A percentile compares a stretch with the other conserved stretches of the same genome.
phyloP scores from a whole-genome alignment of 2,113 vertebrate species.

The Pedionomus torquatus region DNA sequence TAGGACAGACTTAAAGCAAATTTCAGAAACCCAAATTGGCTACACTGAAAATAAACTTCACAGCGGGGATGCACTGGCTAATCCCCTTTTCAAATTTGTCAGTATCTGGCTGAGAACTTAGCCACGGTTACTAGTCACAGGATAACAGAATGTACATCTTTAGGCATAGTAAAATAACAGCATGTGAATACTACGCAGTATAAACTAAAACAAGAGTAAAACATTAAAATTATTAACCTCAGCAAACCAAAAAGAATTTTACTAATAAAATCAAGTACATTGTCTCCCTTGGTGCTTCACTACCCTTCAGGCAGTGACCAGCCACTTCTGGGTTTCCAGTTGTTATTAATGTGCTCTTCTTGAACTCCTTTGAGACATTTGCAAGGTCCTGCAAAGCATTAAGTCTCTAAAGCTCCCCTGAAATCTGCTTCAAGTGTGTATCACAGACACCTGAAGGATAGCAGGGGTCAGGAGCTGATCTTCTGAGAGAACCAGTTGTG shows the following conservation, averaged over 20 bases:
- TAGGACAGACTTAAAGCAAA: neutral
- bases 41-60: neutral
- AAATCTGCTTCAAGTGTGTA: neutral
- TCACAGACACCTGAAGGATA: neutral
- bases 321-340: accelerated
- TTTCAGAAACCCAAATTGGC: neutral
- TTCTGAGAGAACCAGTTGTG: neutral
- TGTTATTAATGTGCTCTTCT: neutral
- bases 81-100: neutral
- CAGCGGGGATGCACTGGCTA: neutral
- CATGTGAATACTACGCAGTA: neutral
- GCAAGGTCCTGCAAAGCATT: neutral
- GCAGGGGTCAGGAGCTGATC: neutral
- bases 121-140: neutral
- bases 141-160: neutral
- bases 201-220: neutral
- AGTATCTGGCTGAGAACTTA: neutral
- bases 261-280: neutral
- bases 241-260: neutral
- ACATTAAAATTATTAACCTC: neutral
- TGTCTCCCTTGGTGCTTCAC: neutral
- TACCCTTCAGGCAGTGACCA: neutral
- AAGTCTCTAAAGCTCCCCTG: neutral
- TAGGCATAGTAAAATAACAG: neutral
- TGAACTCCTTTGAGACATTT: neutral